A percentile compares a stretch with the other conserved stretches of the same genome.
Evolutionary conservation across 2,888 invertebrate species (phyloP).

Genomic region (Ophion ellenae): DNA sequence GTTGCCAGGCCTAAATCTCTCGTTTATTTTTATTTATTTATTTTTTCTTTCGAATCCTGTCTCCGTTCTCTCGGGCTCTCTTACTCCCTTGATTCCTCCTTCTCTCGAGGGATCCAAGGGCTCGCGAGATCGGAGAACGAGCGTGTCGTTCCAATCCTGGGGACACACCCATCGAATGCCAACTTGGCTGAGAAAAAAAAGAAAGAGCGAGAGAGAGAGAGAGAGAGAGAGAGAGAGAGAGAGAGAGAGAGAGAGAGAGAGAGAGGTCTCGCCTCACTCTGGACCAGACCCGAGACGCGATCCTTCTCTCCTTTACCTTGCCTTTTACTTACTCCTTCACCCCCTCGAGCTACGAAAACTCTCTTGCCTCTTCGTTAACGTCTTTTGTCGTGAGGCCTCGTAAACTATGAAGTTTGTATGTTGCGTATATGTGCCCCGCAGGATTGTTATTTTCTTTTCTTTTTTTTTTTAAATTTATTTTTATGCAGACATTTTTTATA

Average conservation of each 20-base stretch:
- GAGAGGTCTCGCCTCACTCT: constrained; percentile 45
- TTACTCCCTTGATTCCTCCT: constrained; percentile 24
- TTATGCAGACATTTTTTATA: background rate
- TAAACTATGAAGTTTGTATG: constrained; percentile 68
- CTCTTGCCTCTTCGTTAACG: constrained; percentile 69
- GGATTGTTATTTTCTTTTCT: constrained; percentile 33
- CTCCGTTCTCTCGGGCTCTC: constrained; percentile 26
- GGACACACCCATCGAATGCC: constrained; percentile 71
- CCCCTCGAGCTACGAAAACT: constrained; percentile 58
- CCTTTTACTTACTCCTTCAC: constrained; percentile 54
- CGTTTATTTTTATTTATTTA: constrained; percentile 15
- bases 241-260: constrained; percentile 1
- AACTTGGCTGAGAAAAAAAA: constrained; percentile 50
- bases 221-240: constrained; percentile 19
- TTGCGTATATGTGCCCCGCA: constrained; percentile 51
- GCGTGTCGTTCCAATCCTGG: constrained; percentile 60
- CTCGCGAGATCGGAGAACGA: constrained; percentile 63
- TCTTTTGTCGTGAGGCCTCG: constrained; percentile 69
- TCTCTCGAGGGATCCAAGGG: constrained; percentile 53
- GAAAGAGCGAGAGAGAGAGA: constrained; percentile 16
- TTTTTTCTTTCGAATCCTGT: constrained; percentile 24
- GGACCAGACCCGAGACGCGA: constrained; percentile 38
- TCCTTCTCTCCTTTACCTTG: constrained; percentile 48
- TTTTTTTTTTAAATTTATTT: background rate
- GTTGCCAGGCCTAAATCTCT: constrained; percentile 55